These are phyloP conservation scores for Leucozona laternaria DNA, from an alignment of 2,888 invertebrate species.

Conservation along the genomic window DNA sequence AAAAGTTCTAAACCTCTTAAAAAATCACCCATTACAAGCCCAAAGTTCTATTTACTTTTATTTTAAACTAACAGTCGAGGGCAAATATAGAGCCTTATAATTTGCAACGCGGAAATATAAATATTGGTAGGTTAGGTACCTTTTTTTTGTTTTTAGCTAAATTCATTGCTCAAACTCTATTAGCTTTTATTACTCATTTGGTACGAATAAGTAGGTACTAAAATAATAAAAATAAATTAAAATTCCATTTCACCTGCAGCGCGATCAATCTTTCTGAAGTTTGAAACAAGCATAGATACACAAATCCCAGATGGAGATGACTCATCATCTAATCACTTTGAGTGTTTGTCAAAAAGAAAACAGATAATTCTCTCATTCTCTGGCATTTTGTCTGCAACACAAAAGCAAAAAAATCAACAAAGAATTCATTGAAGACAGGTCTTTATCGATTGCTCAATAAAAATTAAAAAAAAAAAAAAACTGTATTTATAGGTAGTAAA, in stretches of 20 bases:
- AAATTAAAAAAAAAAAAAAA: conserved; percentile 5
- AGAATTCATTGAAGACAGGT: neutral
- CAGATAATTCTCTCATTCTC: neutral
- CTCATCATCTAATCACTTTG: conserved; percentile 27
- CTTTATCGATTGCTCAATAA: conserved; percentile 1
- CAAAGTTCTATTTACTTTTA: too few relatives aligned
- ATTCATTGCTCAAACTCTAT: too few relatives aligned
- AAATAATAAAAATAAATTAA: conserved; percentile 1
- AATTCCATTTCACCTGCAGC: conserved; percentile 50
- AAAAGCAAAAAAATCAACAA: neutral
- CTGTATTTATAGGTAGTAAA: neutral
- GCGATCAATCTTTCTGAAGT: conserved; percentile 9
- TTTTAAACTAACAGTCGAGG: too few relatives aligned
- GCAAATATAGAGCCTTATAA: too few relatives aligned
- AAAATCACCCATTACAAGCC: too few relatives aligned
- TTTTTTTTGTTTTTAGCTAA: too few relatives aligned
- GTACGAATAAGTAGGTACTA: neutral
- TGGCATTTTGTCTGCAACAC: neutral
- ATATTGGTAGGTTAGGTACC: too few relatives aligned
- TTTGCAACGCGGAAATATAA: too few relatives aligned
- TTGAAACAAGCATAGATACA: neutral
- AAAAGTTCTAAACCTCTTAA: too few relatives aligned
- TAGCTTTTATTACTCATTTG: neutral
- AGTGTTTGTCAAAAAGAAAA: conserved; percentile 48
- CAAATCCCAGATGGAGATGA: conserved; percentile 28